Evolutionary conservation across 2,797 vertebrate genomes (phyloP), one percentile per base, ranked within the genome.

Genomic region (Amblyopsis hoosieri): DNA sequence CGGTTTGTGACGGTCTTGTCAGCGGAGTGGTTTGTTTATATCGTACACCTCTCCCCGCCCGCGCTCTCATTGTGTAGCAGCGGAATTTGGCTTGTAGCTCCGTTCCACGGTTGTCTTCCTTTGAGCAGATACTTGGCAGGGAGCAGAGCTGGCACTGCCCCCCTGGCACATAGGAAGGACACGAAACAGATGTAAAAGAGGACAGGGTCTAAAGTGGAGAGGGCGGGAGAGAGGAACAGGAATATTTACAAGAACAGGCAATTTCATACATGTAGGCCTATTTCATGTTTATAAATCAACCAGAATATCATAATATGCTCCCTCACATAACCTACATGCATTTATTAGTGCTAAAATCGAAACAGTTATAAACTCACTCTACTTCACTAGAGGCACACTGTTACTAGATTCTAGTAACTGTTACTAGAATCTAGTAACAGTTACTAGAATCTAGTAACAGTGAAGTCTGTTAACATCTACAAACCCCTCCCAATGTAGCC

Each of bases 81-180:
- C 2, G 55, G 66, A 67, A 71, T 72, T 74, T 81, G 76, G 69
- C 79, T 48, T 56, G 54, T 63, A 54, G 64, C 74, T 62, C 58
- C 31, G 8, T 70, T 64, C 50, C 72, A 81, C 86, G 87, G 86
- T 81, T 90, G 81, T 80, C 84, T 42, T 69, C 66, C 79, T 87
- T 88, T 91, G 87, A 90, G 89, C 80, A 79, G 73, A 68, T 53
- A 67, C 75, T 83, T 89, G 85, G 85, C 83, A 84, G 66, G 77
- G 69, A 50, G 72, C 69, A 45, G 68, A 69, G 60, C 75, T 50
- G 58, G 14, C 62, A 69, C 71, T 54, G 63, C 61, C 74, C 54
- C 62, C 13, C 81, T 82, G 81, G 82, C 85, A 68, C 66, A 4
- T 61, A 54, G 62, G 67, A 15, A 55, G 62, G 76, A 80, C 62